phyloP scores from a whole-genome alignment of 2,113 vertebrate species.

The Colossoma macropomum region DNA sequence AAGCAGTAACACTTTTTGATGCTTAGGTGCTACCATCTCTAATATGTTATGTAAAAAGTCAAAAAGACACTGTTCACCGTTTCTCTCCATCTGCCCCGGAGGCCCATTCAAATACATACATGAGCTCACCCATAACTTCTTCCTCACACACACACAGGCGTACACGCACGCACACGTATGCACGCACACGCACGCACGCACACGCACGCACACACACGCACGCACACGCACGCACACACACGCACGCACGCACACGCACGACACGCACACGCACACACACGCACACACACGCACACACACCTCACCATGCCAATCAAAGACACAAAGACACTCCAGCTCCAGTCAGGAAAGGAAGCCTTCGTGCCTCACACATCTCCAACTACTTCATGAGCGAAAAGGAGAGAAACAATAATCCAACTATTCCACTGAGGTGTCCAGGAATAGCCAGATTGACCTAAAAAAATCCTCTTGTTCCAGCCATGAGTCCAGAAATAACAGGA shows the following conservation, averaged over 20 bases:
- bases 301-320: constrained; percentile 49
- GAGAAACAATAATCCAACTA: constrained; percentile 50
- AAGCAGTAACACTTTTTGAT: too few species aligned
- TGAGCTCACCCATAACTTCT: constrained; percentile 13
- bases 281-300: neutral
- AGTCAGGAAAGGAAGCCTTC: constrained; percentile 28
- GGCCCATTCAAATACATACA: constrained; percentile 52
- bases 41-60: neutral
- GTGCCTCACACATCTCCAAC: constrained; percentile 37
- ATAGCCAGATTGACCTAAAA: constrained; percentile 47
- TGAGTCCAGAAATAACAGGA: constrained; percentile 51
- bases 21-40: neutral
- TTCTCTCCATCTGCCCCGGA: constrained; percentile 64
- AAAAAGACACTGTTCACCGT: constrained; percentile 54
- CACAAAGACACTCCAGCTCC: constrained; percentile 4
- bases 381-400: constrained; percentile 32
- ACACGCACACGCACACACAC: neutral
- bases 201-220: too few species aligned
- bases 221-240: neutral
- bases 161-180: neutral
- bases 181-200: too few species aligned
- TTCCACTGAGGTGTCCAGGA: constrained; percentile 51
- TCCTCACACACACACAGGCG: neutral
- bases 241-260: constrained; percentile 1
- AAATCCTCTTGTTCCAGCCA: constrained; percentile 40